Evolutionary conservation across 2,113 vertebrate genomes (phyloP).

Genomic region (Panthera tigris): DNA sequence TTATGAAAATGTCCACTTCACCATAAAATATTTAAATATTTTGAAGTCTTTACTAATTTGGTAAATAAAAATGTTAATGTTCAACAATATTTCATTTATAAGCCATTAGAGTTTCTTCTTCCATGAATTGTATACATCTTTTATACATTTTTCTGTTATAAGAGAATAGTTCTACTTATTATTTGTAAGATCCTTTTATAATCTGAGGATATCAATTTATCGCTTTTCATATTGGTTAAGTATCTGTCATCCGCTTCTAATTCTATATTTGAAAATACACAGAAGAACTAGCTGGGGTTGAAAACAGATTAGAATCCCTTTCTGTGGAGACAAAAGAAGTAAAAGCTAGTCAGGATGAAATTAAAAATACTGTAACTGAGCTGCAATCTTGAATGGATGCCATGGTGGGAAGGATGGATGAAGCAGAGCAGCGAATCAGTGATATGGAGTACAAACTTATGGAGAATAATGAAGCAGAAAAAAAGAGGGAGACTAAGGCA

Average conservation of each 20-base stretch:
- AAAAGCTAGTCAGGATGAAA: too few relatives aligned
- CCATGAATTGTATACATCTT: neutral
- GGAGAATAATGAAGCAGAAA: too few relatives aligned
- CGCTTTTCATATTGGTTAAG: neutral
- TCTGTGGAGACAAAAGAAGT: too few relatives aligned
- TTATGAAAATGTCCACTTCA: neutral
- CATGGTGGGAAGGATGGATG: too few relatives aligned
- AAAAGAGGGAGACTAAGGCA: too few relatives aligned
- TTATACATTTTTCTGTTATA: neutral
- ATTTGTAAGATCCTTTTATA: neutral
- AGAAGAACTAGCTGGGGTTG: too few relatives aligned
- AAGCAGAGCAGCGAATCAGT: too few relatives aligned
- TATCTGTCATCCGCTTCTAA: neutral
- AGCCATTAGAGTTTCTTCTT: neutral
- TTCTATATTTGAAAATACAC: neutral
- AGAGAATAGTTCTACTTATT: neutral
- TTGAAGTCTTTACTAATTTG: neutral
- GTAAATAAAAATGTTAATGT: neutral
- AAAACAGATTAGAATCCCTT: too few relatives aligned
- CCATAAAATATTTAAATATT: neutral
- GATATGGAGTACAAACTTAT: too few relatives aligned
- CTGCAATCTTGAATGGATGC: too few relatives aligned
- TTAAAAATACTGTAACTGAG: too few relatives aligned
- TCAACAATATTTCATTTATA: neutral
- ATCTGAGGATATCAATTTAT: neutral